Evolutionary conservation across 2,113 vertebrate genomes (phyloP).

Genomic region (Xiphias gladius): DNA sequence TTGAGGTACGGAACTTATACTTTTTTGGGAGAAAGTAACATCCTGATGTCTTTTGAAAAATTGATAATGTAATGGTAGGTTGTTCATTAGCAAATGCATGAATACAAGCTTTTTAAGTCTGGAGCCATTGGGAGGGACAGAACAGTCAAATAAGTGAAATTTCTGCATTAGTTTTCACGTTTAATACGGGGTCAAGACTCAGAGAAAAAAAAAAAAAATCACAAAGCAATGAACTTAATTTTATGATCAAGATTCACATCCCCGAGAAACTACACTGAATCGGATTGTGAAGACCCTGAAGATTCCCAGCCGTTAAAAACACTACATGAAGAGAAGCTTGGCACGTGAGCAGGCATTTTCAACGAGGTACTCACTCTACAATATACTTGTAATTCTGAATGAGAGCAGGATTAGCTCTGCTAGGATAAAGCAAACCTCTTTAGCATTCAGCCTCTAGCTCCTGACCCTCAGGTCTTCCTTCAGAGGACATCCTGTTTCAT

Average conservation of each 20-base stretch:
- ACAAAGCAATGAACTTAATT: background rate
- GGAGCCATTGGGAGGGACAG: too few relatives aligned
- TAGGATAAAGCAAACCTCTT: slow-evolving; percentile 64
- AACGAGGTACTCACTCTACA: slow-evolving; percentile 37
- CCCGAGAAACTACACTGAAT: background rate
- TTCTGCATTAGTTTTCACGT: background rate
- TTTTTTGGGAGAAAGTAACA: too few relatives aligned
- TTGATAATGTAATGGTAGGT: too few relatives aligned
- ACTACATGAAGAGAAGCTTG: slow-evolving; percentile 24
- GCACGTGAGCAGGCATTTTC: slow-evolving; percentile 29
- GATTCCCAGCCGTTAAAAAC: slow-evolving; percentile 26
- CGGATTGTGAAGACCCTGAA: background rate
- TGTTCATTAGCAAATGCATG: too few relatives aligned
- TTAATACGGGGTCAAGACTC: background rate
- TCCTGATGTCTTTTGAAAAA: too few relatives aligned
- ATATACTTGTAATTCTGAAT: slow-evolving; percentile 59
- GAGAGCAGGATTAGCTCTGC: slow-evolving; percentile 55
- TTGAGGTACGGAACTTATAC: too few relatives aligned
- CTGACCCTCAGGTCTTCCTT: slow-evolving; percentile 60
- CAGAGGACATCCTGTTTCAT: slow-evolving; percentile 63
- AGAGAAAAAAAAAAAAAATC: background rate
- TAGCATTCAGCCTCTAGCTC: slow-evolving; percentile 67
- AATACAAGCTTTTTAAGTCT: too few relatives aligned
- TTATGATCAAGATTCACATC: background rate
- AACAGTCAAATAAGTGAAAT: too few relatives aligned